Evolutionary conservation across 2,888 invertebrate species (phyloP).

Genomic region (Embidobia sp.): DNA sequence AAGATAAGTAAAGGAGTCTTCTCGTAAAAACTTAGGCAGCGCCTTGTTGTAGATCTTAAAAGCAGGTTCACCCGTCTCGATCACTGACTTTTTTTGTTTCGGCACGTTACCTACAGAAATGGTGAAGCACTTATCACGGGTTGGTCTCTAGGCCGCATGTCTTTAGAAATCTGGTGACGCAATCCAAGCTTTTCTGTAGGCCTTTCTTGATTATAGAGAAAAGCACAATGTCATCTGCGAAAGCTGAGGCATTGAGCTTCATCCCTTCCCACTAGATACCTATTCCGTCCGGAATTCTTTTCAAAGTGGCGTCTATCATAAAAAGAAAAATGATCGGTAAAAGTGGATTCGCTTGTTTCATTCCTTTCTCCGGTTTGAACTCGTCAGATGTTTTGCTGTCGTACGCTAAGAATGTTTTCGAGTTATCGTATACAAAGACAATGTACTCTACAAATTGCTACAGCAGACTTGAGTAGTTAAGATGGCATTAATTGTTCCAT

Average conservation of each 20-base stretch:
- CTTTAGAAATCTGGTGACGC: conserved; percentile 34
- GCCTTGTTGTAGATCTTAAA: neutral
- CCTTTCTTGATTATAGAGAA: conserved; percentile 52
- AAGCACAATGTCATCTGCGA: conserved; percentile 53
- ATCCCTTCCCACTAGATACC: conserved; percentile 1
- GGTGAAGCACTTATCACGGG: conserved; percentile 69
- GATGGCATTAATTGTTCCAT: neutral
- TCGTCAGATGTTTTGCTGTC: neutral
- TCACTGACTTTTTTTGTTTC: conserved; percentile 16
- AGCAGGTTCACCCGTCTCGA: neutral
- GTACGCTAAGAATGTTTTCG: neutral
- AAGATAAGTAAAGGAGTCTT: conserved; percentile 20
- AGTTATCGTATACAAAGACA: neutral
- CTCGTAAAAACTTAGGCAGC: neutral
- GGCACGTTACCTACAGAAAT: conserved; percentile 64
- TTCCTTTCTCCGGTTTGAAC: conserved; percentile 17
- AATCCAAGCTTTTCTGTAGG: conserved; percentile 71
- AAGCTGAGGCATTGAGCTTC: conserved; percentile 22
- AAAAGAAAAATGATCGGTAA: conserved; percentile 1
- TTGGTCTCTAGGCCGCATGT: conserved; percentile 67
- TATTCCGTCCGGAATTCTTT: conserved; percentile 20
- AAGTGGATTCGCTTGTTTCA: conserved; percentile 32
- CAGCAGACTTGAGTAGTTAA: neutral
- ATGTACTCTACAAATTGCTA: neutral
- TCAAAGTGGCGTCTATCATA: neutral